Evolutionary conservation across 37 sponge, comb jelly and placozoan genomes (phyloP), one percentile per base, ranked within the genome.

Genomic region (Agelas oroides): DNA sequence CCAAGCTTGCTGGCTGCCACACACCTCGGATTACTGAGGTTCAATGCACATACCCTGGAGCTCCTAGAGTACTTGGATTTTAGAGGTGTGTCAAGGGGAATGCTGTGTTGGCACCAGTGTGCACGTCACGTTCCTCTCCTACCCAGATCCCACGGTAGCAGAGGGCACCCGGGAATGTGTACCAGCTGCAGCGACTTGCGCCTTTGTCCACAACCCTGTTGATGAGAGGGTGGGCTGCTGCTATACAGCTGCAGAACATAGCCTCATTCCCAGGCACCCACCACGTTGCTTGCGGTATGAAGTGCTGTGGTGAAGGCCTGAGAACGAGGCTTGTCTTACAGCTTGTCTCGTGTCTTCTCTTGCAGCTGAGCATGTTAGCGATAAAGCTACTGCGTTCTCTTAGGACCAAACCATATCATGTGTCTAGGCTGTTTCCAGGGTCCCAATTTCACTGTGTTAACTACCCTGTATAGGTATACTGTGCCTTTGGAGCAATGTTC

Each of bases 1-100:
- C 55, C 68, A 3, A 17, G 57, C 2, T 38, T 87, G 56, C 59
- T 81, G 54, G 88, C 54, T 23, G 65, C 36, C 20, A 73, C 56
- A 23, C 76, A 75, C 75, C 32, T 39, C 0, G 58, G 57, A 0
- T 55, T 80, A 33, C 46, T 87, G 40, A 5, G 11, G 14, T 73
- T 87, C 52, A 73, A 73, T 35, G 75, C 78, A 5, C 28, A 66
- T n/a, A 87, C 88, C 0, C 33, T 80, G 59, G 65, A 87, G 35
- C 65, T 73, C 21, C 1, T 81, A 21, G 40, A 54, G 24, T 23
- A 28, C 39, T 18, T 81, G 2, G 82, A 87, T 30, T 65, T 87
- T 68, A 73, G 40, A 80, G 82, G 88, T 87, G 37, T 21, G n/a
- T n/a, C n/a, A n/a, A n/a, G n/a, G n/a, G n/a, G n/a, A 21, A 31